Evolutionary conservation across 2,797 vertebrate genomes (phyloP).

Genomic region (Lates japonicus): DNA sequence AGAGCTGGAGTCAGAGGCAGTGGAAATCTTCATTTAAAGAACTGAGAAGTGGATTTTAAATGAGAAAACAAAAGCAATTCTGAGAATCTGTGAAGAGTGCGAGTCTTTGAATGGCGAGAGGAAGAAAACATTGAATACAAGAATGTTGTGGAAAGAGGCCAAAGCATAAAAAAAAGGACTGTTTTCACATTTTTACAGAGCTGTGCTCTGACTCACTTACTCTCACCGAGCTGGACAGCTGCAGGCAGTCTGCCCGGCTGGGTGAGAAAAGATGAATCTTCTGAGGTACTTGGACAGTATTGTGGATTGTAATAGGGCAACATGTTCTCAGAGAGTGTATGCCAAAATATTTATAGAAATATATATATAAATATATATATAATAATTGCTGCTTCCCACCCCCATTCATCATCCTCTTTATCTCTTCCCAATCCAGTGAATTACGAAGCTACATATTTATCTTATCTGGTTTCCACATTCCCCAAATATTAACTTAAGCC

Average conservation of each 20-base stretch:
- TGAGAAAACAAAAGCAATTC: constrained; percentile 29
- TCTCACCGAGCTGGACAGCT: constrained; percentile 67
- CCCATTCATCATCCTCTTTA: constrained; percentile 30
- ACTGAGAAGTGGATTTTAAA: constrained; percentile 47
- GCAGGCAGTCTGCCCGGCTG: constrained; percentile 68
- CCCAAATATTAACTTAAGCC: constrained; percentile 77
- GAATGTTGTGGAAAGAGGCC: constrained; percentile 67
- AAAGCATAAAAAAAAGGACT: constrained; percentile 41
- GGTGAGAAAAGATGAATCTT: constrained; percentile 70
- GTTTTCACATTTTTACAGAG: constrained; percentile 72
- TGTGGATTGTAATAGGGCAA: constrained; percentile 79
- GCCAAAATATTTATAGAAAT: constrained; percentile 81
- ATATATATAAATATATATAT: constrained; percentile 56
- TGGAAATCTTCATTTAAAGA: constrained; percentile 89
- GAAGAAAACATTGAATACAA: constrained; percentile 62
- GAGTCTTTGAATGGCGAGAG: constrained; percentile 53
- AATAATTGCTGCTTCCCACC: constrained; percentile 77
- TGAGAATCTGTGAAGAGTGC: constrained; percentile 71
- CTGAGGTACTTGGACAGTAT: constrained; percentile 85
- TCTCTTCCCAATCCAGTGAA: constrained; percentile 55
- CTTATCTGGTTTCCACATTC: constrained; percentile 80
- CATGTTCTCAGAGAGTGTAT: constrained; percentile 76
- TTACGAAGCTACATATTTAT: constrained; percentile 77
- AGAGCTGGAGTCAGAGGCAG: constrained; percentile 83
- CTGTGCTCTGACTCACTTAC: constrained; percentile 78